phyloP scores from a whole-genome alignment of 1,140 invertebrate genomes.

The Platyscapa corneri region DNA sequence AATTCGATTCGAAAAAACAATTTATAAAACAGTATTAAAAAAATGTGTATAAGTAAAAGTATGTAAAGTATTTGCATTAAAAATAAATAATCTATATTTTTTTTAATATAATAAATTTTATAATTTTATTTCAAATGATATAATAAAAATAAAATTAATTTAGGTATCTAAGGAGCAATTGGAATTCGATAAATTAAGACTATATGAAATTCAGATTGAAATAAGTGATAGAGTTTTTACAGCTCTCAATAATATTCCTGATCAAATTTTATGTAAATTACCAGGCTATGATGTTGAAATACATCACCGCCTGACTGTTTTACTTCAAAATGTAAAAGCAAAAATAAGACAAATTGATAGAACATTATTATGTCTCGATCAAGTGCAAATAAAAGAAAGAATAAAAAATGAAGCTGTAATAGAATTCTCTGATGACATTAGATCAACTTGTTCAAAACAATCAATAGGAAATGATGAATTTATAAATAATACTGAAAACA shows the following conservation, averaged over 20 bases:
- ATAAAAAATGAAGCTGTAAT: neutral
- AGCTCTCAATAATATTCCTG: slow-evolving; percentile 64
- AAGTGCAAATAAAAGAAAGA: neutral
- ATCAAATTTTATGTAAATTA: slow-evolving; percentile 63
- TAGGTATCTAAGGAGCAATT: slow-evolving; percentile 61
- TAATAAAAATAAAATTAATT: slow-evolving; percentile 47
- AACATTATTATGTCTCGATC: slow-evolving; percentile 31
- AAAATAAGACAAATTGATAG: slow-evolving; percentile 60
- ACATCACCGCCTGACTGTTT: slow-evolving; percentile 61
- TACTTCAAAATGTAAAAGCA: slow-evolving; percentile 66
- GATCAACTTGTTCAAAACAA: neutral
- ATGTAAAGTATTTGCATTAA: too few relatives aligned
- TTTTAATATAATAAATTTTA: too few relatives aligned
- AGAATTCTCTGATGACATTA: neutral
- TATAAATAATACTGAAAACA: neutral
- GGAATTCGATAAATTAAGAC: slow-evolving; percentile 51
- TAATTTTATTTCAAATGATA: neutral
- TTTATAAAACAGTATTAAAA: slow-evolving; percentile 4
- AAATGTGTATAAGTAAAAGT: slow-evolving; percentile 19
- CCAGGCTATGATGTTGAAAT: slow-evolving; percentile 62
- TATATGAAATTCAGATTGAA: slow-evolving; percentile 64
- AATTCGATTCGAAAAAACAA: neutral
- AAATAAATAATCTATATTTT: too few relatives aligned
- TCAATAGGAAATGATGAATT: neutral
- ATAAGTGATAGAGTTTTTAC: slow-evolving; percentile 63